phyloP scores from a whole-genome alignment of 2,888 invertebrate genomes.

The Nomada fabriciana region DNA sequence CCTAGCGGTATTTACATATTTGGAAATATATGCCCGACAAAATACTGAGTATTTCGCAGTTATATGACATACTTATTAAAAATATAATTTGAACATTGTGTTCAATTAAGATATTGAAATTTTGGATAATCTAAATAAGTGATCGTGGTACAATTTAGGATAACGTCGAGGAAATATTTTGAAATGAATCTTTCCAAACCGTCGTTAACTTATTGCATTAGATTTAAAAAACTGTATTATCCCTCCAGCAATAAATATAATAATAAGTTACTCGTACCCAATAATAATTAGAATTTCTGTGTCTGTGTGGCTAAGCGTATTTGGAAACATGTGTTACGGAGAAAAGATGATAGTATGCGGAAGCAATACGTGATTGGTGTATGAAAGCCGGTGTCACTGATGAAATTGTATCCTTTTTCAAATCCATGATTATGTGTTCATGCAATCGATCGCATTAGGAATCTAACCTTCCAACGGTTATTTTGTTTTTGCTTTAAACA shows the following conservation, averaged over 20 bases:
- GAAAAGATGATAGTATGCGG: not conserved
- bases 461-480: not conserved
- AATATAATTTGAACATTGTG: too few species aligned
- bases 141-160: too few species aligned
- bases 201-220: too few species aligned
- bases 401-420: not conserved
- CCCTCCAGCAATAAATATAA: not conserved
- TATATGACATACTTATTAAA: too few species aligned
- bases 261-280: not conserved
- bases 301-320: not conserved
- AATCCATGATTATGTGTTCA: slow-evolving; percentile 2
- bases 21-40: too few species aligned
- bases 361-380: slow-evolving; percentile 22
- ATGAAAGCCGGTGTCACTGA: not conserved
- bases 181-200: too few species aligned
- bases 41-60: too few species aligned
- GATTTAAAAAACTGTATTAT: not conserved
- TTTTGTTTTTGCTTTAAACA: not conserved
- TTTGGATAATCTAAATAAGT: too few species aligned
- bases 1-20: too few species aligned
- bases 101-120: too few species aligned
- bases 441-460: slow-evolving; percentile 15
- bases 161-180: too few species aligned
- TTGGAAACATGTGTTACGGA: not conserved
- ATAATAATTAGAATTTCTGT: not conserved